phyloP scores from a whole-genome alignment of 2,888 invertebrate genomes.

The Chymomyza caudatula region DNA sequence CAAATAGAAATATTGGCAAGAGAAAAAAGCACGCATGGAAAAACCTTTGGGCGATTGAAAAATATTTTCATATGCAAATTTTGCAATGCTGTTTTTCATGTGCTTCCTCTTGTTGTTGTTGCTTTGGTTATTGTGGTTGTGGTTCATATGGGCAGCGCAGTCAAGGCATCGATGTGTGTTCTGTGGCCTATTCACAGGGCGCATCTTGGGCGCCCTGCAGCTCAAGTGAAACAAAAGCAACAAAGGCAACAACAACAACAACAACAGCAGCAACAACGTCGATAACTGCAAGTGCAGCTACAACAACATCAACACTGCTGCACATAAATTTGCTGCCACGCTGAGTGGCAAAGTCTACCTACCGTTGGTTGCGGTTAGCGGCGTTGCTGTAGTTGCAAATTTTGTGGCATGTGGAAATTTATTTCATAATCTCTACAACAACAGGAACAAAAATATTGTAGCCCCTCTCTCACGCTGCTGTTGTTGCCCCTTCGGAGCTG shows the following conservation, averaged over 20 bases:
- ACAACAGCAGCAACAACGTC: not conserved
- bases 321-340: constrained; percentile 26
- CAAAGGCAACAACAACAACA: not conserved
- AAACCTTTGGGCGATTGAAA: constrained; percentile 61
- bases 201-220: constrained; percentile 30
- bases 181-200: constrained; percentile 44
- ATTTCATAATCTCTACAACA: constrained; percentile 66
- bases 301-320: not conserved
- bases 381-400: constrained; percentile 48
- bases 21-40: not conserved
- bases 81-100: constrained; percentile 16
- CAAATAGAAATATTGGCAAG: constrained; percentile 16
- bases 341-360: constrained; percentile 39
- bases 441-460: constrained; percentile 19
- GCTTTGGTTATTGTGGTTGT: constrained; percentile 24
- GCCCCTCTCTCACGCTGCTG: not conserved
- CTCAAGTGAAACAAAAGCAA: constrained; percentile 2
- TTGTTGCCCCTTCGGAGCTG: not conserved
- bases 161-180: constrained; percentile 29
- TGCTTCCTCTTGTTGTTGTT: constrained; percentile 25
- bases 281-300: not conserved
- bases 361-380: constrained; percentile 42
- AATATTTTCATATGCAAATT: constrained; percentile 65
- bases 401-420: constrained; percentile 69
- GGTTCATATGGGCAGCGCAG: not conserved